Evolutionary conservation across 2,797 vertebrate genomes (phyloP).

Genomic region (Crenichthys baileyi): DNA sequence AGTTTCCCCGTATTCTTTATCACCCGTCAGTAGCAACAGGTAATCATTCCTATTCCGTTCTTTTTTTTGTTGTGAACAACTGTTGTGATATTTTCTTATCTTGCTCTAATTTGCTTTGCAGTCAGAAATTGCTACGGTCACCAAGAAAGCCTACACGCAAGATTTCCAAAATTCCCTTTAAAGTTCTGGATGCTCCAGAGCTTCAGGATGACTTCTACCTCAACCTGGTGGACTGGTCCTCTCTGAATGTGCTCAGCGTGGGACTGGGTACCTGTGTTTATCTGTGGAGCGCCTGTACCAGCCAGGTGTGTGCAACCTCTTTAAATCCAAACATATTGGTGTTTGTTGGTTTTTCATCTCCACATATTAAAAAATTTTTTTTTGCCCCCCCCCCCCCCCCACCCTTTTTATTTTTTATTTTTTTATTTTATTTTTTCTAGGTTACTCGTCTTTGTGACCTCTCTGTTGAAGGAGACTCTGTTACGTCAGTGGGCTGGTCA

Average conservation of each 20-base stretch:
- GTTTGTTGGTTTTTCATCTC: not conserved
- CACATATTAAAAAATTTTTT: not conserved
- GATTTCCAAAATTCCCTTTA: conserved; percentile 99
- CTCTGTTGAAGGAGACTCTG: conserved; percentile 97
- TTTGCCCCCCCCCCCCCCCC: not conserved
- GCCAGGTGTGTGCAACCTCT: conserved; percentile 84
- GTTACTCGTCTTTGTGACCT: conserved; percentile 97
- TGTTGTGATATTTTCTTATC: not conserved
- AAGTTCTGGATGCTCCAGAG: conserved; percentile 96
- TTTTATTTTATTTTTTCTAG: conserved; percentile 65
- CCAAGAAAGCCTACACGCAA: conserved; percentile 97
- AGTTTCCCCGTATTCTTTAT: conserved; percentile 96
- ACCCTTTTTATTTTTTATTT: too few relatives aligned
- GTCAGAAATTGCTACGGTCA: conserved; percentile 94
- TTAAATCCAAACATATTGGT: not conserved
- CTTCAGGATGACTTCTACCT: conserved; percentile 99
- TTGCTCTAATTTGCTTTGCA: conserved; percentile 55
- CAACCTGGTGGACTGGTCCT: conserved; percentile 99
- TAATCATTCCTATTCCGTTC: conserved; percentile 48
- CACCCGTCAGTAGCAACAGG: conserved; percentile 99
- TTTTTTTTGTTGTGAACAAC: not conserved
- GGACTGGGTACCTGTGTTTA: conserved; percentile 98
- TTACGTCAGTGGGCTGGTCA: conserved; percentile 98
- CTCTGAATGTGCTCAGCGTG: conserved; percentile 96
- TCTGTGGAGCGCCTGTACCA: conserved; percentile 98